Evolutionary conservation across 2,888 invertebrate species (phyloP).

Genomic region (Scaptomyza tumidula): DNA sequence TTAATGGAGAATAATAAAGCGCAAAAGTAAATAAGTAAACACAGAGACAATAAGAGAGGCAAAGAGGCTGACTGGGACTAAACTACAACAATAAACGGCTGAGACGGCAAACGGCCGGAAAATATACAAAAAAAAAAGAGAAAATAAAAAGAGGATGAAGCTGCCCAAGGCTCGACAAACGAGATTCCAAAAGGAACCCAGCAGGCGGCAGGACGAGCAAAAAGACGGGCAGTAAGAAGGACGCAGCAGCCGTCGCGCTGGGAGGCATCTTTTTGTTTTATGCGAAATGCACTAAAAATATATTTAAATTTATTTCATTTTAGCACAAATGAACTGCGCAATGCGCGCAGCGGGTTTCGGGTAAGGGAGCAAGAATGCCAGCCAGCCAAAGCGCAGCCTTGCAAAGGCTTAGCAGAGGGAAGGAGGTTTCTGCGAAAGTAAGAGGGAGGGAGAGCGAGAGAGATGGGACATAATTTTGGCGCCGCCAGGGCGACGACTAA

Average conservation of each 20-base stretch:
- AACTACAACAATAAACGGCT: conserved; percentile 77
- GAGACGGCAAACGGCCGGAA: conserved; percentile 77
- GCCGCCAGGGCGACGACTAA: conserved; percentile 67
- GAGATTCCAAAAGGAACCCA: conserved; percentile 40
- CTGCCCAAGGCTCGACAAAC: conserved; percentile 56
- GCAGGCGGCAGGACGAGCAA: conserved; percentile 23
- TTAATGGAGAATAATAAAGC: conserved; percentile 80
- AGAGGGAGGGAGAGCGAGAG: not conserved
- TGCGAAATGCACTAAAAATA: conserved; percentile 81
- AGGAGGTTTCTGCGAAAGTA: not conserved
- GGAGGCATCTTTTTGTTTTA: conserved; percentile 80
- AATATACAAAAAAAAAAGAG: conserved; percentile 62
- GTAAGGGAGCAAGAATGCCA: not conserved
- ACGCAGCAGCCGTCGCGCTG: conserved; percentile 36
- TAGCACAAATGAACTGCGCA: conserved; percentile 73
- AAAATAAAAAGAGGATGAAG: conserved; percentile 5
- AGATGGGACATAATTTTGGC: conserved; percentile 44
- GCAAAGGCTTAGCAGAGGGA: conserved; percentile 39
- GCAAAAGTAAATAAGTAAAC: conserved; percentile 80
- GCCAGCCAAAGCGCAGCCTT: conserved; percentile 69
- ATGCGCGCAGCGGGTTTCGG: conserved; percentile 20
- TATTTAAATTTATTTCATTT: conserved; percentile 80
- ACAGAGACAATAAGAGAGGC: conserved; percentile 52
- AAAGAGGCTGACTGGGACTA: conserved; percentile 21
- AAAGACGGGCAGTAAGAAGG: conserved; percentile 8